Base-by-base conservation (phyloP, 2,888 invertebrate genomes). In the Epirrita christyi region DNA sequence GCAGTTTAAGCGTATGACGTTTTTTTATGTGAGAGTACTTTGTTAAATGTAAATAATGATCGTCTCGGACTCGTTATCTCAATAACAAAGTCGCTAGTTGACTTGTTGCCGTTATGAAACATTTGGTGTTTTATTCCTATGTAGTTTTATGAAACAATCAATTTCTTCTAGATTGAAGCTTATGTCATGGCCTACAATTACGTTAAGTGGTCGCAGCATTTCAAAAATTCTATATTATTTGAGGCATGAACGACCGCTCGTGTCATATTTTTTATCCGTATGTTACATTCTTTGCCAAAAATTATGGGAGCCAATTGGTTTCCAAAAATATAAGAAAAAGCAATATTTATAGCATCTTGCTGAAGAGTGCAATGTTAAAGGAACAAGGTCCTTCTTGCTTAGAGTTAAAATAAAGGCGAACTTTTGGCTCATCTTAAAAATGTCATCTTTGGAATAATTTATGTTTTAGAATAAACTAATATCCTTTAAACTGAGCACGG, bases 1-100 rank as follows among this genome's bases (percentile, higher is more conserved):
- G 70, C 83, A 88, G 85, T 87, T 88, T 88, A 87, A 86, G 81
- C 81, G 84, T 80, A 82, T 75, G 75, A 70, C 72, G 76, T 47
- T 77, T 78, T 84, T 85, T 87, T 88, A 83, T 85, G 76, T 75
- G 74, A 70, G 72, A 77, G 77, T 80, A 81, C 80, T 82, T 80
- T 81, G 80, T 80, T 81, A 75, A 78, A 79, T 79, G 76, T 82
- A 78, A 85, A 84, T 82, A 80, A 86, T 82, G 75, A 76, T 74
- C 71, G 75, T 72, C 72, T 59, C 36, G 50, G 52, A 61, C 59
- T 58, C 36, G 51, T 45, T 63, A 66, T 71, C 66, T 68, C 67
- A 68, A 75, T 71, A 66, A 70, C 67, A 68, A 63, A 68, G 64
- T 63, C 63, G 57, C 64, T 64, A 37, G 11, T 52, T 44, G 32